phyloP scores from a whole-genome alignment of 37 sponge, comb jelly and placozoan genomes.

The Theonella swinhoei region DNA sequence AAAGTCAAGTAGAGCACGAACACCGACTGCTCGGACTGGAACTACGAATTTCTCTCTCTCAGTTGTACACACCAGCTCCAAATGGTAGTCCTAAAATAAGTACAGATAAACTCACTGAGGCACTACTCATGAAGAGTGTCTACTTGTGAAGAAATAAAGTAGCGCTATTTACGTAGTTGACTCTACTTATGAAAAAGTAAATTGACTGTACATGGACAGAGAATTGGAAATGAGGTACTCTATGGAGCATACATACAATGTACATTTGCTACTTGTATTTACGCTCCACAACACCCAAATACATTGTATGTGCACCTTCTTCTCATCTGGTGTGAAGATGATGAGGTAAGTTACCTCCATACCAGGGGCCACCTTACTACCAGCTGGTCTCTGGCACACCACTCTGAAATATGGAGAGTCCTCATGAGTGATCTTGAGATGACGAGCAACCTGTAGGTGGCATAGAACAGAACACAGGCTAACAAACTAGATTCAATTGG shows the following conservation, averaged over 20 bases:
- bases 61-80: constrained; percentile 89
- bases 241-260: no score
- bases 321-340: constrained; percentile 88
- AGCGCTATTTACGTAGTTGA: not conserved
- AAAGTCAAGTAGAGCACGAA: constrained; percentile 94
- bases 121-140: no score
- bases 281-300: no score
- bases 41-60: constrained; percentile 95
- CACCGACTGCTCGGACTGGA: constrained; percentile 87
- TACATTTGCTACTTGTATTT: no score
- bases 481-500: not conserved
- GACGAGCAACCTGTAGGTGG: constrained; percentile 82
- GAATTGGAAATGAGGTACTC: no score
- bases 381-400: constrained; percentile 61
- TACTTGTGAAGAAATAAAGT: not conserved
- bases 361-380: constrained; percentile 96
- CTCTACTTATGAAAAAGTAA: no score
- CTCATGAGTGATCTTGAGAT: constrained; percentile 82
- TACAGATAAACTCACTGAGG: not conserved
- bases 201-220: no score
- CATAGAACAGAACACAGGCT: not conserved
- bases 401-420: constrained; percentile 94
- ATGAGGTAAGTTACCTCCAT: constrained; percentile 91
- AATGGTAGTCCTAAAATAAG: constrained; percentile 82
- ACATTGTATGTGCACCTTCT: constrained; percentile 47